phyloP scores from a whole-genome alignment of 2,888 invertebrate species.

The Cataglyphis livida region DNA sequence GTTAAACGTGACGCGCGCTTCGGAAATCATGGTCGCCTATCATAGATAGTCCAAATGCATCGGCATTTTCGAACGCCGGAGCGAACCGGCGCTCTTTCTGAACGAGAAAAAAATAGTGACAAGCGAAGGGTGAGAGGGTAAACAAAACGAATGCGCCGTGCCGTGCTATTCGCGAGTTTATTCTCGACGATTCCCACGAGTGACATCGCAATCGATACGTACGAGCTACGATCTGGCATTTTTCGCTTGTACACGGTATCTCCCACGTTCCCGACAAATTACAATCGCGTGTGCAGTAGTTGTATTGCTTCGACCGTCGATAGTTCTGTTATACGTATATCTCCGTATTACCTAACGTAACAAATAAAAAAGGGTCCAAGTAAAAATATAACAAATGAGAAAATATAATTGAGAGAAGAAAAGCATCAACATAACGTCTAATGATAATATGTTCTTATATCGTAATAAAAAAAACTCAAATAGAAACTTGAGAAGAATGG shows the following conservation, averaged over 20 bases:
- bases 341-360: constrained; percentile 17
- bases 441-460: background rate
- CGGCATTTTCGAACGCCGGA: constrained; percentile 14
- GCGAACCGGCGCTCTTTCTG: background rate
- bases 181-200: constrained; percentile 70
- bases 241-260: constrained; percentile 59
- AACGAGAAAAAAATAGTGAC: background rate
- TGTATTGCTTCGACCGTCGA: constrained; percentile 25
- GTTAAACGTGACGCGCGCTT: constrained; percentile 34
- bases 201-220: constrained; percentile 72
- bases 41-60: constrained; percentile 36
- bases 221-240: constrained; percentile 60
- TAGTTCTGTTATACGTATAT: constrained; percentile 24
- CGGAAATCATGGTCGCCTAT: constrained; percentile 60
- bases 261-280: constrained; percentile 50
- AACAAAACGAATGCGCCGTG: constrained; percentile 50
- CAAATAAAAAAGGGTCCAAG: background rate
- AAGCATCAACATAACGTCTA: background rate
- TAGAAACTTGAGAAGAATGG: background rate
- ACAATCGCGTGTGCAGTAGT: constrained; percentile 29
- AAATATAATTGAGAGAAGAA: background rate
- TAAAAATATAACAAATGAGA: background rate
- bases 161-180: constrained; percentile 65
- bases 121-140: constrained; percentile 21
- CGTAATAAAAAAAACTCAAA: background rate